Conservation (phyloP, 2,113 vertebrate species). For the Lophius piscatorius region DNA sequence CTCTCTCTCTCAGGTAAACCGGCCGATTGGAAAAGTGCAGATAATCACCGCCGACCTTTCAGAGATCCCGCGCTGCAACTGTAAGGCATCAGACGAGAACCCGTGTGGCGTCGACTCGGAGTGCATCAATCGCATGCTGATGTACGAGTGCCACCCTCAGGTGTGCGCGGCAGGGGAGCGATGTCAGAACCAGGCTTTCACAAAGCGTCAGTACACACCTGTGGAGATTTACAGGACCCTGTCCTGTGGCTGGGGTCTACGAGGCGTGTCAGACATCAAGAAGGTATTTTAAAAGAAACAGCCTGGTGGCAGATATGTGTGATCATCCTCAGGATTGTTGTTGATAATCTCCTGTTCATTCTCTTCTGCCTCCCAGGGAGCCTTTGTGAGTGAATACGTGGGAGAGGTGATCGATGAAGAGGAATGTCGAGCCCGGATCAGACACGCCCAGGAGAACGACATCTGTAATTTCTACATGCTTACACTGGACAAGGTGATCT, state of each 20-base stretch:
- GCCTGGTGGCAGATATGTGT: too few species aligned
- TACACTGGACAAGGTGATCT: constrained; percentile 92
- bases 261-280: constrained; percentile 89
- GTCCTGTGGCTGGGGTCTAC: constrained; percentile 93
- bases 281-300: constrained; percentile 80
- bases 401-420: constrained; percentile 99
- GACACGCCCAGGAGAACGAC: constrained; percentile 94
- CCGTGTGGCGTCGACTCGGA: constrained; percentile 95
- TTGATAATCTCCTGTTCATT: neutral
- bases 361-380: constrained; percentile 79
- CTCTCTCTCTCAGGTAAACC: constrained; percentile 85
- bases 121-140: constrained; percentile 97
- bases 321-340: too few species aligned
- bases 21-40: constrained; percentile 93
- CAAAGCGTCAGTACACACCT: constrained; percentile 90
- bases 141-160: constrained; percentile 96
- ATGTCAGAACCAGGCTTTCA: constrained; percentile 97
- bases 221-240: constrained; percentile 95
- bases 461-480: constrained; percentile 99
- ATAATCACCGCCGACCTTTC: constrained; percentile 96
- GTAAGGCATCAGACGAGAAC: constrained; percentile 92
- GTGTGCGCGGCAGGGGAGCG: constrained; percentile 90
- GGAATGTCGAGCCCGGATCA: constrained; percentile 93
- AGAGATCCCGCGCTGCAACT: constrained; percentile 96
- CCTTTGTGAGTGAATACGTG: constrained; percentile 98